phyloP scores from a whole-genome alignment of 1,140 invertebrate species.

The Hylyphantes graminicola region DNA sequence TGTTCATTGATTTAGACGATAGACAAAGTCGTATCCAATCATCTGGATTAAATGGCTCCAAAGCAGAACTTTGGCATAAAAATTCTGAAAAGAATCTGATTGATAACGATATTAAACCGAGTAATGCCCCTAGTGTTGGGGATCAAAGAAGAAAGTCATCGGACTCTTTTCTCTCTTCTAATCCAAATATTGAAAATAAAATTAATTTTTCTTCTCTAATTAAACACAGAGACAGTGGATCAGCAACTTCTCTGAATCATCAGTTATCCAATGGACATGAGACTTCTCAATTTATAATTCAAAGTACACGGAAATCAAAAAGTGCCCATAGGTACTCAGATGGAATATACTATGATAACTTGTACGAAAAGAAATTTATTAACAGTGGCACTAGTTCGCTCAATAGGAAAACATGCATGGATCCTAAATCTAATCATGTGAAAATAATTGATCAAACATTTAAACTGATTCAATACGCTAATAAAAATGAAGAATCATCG shows the following conservation, averaged over 20 bases:
- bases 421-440: conserved; percentile 41
- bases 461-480: conserved; percentile 16
- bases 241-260: conserved; percentile 24
- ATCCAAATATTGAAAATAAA: conserved; percentile 1
- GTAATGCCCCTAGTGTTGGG: background rate
- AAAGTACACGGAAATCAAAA: conserved; percentile 10
- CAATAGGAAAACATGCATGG: conserved; percentile 19
- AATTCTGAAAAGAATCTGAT: background rate
- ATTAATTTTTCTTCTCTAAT: conserved; percentile 18
- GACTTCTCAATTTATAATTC: background rate
- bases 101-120: conserved; percentile 10
- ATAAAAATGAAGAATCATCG: conserved; percentile 37
- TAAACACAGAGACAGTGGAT: conserved; percentile 24
- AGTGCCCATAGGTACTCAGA: conserved; percentile 54
- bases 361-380: conserved; percentile 11
- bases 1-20: conserved; percentile 58
- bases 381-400: background rate
- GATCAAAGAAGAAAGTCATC: conserved; percentile 36
- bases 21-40: background rate
- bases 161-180: conserved; percentile 25
- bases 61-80: background rate
- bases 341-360: conserved; percentile 47
- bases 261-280: conserved; percentile 3
- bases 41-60: background rate
- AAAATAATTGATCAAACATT: conserved; percentile 23